Evolutionary conservation across 2,888 invertebrate genomes (phyloP), one percentile per base, ranked within the genome.

Genomic region (Leuctra nigra): DNA sequence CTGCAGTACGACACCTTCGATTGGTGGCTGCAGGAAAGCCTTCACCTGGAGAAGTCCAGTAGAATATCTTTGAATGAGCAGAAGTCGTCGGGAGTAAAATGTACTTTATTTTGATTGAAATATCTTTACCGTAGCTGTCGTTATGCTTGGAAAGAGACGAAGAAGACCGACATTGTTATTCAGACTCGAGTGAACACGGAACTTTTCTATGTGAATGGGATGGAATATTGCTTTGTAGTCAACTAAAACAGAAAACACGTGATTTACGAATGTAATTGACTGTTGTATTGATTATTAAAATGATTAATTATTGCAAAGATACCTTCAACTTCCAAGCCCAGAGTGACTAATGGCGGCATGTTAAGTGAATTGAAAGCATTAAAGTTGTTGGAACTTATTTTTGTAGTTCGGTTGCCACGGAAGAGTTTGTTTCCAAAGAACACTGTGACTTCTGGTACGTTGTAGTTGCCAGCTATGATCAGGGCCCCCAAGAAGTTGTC

Each of bases 381-480:
- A 33, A 91, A 77, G 50, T 82, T 79, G 57, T 80, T 78, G 0
- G 85, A 78, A 44, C 84, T 87, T 4, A 83, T 74, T 72, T 95
- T 95, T 13, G 84, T 81, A 0, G 87, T 85, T 60, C 94, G 75
- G 73, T 97, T 97, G 1, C 97, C 98, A 53, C 98, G 81, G 68
- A 90, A 82, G 1, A 98, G 77, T 68, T 87, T 86, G 67, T 88
- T 86, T 29, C 89, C 88, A 69, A 98, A 98, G 70, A 87, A 91
- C 11, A 97, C 82, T 33, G 91, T 85, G 1, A 97, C 97, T 76
- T 98, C 98, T 0, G 95, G 94, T 62, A 98, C 92, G 59, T 83
- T 82, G 66, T 87, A 87, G 63, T 84, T 86, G 1, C 92, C 94
- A 6, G 97, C 95, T 29, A 97, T 83, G 36, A 96, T 82, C 13